These are phyloP conservation scores for Epinephelus moara DNA, from an alignment of 2,113 vertebrate genomes.

Conservation along the genomic window DNA sequence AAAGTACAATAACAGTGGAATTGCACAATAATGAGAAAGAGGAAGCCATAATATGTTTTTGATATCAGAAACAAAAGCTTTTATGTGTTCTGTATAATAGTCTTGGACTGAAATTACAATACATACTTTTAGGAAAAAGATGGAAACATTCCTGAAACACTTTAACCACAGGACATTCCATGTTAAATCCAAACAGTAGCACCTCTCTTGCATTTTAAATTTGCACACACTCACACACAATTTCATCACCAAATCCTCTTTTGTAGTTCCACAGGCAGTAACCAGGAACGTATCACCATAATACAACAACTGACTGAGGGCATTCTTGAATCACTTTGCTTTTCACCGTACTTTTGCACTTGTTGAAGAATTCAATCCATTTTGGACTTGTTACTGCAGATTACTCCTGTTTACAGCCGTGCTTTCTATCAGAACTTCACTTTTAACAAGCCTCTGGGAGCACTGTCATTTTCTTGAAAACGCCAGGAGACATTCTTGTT, in stretches of 20 bases:
- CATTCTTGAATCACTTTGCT: neutral
- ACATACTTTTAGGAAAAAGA: neutral
- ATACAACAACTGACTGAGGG: neutral
- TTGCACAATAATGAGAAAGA: neutral
- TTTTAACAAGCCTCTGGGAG: slow-evolving; percentile 60
- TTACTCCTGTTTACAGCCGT: slow-evolving; percentile 62
- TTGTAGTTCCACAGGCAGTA: neutral
- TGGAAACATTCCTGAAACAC: neutral
- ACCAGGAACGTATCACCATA: neutral
- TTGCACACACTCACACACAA: neutral
- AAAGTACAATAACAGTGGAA: neutral
- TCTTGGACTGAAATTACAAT: neutral
- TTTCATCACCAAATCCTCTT: neutral
- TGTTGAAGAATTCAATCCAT: slow-evolving; percentile 6
- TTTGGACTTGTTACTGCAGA: slow-evolving; percentile 6
- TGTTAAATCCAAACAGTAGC: neutral
- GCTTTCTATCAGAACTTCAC: slow-evolving; percentile 53
- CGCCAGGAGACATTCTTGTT: slow-evolving; percentile 75
- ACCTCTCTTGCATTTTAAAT: neutral
- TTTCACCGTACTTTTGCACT: neutral
- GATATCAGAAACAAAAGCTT: neutral
- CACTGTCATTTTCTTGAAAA: slow-evolving; percentile 66
- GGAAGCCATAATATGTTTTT: neutral
- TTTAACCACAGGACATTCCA: neutral
- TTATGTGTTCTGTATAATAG: neutral